Conservation (phyloP, 2,113 vertebrate genomes). For the Puffinus mauretanicus region DNA sequence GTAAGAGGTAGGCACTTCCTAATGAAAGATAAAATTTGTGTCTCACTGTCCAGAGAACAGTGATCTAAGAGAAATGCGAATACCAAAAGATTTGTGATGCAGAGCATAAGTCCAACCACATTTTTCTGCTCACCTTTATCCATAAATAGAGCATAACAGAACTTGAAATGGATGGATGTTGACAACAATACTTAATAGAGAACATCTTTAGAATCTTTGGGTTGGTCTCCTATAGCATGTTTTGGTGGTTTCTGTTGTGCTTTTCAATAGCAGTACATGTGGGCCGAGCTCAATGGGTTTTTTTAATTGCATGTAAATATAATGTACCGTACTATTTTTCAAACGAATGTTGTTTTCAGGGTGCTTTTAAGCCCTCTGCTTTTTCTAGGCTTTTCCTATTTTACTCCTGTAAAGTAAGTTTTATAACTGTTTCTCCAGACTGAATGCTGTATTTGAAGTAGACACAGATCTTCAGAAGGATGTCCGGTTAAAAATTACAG, state of each 20-base stretch:
- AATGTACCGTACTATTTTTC: neutral
- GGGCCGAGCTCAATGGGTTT: neutral
- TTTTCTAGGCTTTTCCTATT: neutral
- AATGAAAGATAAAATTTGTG: neutral
- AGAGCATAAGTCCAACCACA: neutral
- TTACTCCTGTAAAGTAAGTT: neutral
- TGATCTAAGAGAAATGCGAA: neutral
- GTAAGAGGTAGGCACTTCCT: neutral
- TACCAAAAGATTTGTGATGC: neutral
- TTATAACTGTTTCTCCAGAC: constrained; percentile 66
- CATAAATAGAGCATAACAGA: neutral
- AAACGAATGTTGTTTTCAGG: neutral
- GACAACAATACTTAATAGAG: neutral
- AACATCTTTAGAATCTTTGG: neutral
- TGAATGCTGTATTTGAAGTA: constrained; percentile 90
- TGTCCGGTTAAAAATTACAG: constrained; percentile 85
- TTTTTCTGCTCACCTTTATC: neutral
- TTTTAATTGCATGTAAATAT: neutral
- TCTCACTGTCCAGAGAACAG: neutral
- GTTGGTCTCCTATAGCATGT: neutral
- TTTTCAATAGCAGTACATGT: neutral
- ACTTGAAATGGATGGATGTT: neutral
- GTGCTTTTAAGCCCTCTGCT: neutral
- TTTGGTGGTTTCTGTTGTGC: neutral
- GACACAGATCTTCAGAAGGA: constrained; percentile 97